These are phyloP conservation scores for Plectropomus leopardus DNA, from an alignment of 2,113 vertebrate genomes.

Conservation along the genomic window DNA sequence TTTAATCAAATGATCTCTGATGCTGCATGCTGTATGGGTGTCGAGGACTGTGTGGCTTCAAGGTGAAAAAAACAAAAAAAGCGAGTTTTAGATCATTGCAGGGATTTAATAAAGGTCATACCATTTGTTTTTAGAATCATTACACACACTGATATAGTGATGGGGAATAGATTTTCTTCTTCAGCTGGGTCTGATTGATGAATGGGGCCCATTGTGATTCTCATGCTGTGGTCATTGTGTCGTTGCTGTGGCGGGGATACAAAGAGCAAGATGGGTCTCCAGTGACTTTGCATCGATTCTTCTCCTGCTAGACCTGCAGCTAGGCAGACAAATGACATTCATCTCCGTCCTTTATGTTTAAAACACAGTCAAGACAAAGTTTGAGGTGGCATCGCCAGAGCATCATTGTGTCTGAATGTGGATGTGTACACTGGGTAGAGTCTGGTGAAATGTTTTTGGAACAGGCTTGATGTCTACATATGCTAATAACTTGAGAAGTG, in stretches of 20 bases:
- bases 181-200: slow-evolving; percentile 56
- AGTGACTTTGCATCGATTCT: slow-evolving; percentile 42
- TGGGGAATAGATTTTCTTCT: slow-evolving; percentile 23
- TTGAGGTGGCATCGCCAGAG: background rate
- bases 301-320: slow-evolving; percentile 14
- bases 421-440: background rate
- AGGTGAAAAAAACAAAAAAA: slow-evolving; percentile 33
- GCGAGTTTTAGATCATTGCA: slow-evolving; percentile 26
- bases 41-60: background rate
- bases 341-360: slow-evolving; percentile 25
- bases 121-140: slow-evolving; percentile 62
- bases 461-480: slow-evolving; percentile 6
- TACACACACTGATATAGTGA: slow-evolving; percentile 29
- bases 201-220: slow-evolving; percentile 31
- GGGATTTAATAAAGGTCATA: slow-evolving; percentile 54
- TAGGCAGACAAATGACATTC: slow-evolving; percentile 42
- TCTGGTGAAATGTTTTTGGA: background rate
- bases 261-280: slow-evolving; percentile 5
- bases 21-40: background rate
- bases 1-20: background rate
- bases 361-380: background rate
- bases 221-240: background rate
- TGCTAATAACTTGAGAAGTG: slow-evolving; percentile 21
- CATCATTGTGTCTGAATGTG: background rate
- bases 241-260: background rate